phyloP scores from a whole-genome alignment of 2,888 invertebrate species.

The Syrphus vitripennis region DNA sequence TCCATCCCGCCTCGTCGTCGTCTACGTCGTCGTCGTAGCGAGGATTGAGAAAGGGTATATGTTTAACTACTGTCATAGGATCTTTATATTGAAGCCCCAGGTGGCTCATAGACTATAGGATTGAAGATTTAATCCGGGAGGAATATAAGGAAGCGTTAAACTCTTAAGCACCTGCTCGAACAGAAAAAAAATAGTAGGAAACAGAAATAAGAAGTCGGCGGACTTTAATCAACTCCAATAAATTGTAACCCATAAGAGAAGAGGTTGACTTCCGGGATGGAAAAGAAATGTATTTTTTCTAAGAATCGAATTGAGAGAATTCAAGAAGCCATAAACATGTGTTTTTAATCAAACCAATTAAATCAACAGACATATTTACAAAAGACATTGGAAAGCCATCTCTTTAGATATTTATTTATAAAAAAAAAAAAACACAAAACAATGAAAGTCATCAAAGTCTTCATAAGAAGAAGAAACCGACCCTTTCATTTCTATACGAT shows the following conservation, averaged over 20 bases:
- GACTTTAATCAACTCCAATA: constrained; percentile 51
- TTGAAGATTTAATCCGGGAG: constrained; percentile 25
- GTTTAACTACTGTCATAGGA: background rate
- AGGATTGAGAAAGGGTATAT: constrained; percentile 6
- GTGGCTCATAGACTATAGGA: constrained; percentile 18
- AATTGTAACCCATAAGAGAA: background rate
- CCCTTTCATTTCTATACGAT: background rate
- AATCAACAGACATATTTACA: constrained; percentile 41
- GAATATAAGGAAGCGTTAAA: constrained; percentile 25
- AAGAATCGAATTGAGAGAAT: constrained; percentile 10
- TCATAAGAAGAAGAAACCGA: constrained; percentile 22
- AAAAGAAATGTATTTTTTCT: constrained; percentile 7
- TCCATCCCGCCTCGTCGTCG: background rate
- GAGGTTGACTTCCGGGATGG: constrained; percentile 22
- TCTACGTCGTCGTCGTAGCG: too few relatives aligned
- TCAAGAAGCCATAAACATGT: constrained; percentile 58
- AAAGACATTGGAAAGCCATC: constrained; percentile 27
- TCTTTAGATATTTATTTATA: background rate
- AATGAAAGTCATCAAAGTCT: constrained; percentile 26
- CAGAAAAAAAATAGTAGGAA: background rate
- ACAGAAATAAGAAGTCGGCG: background rate
- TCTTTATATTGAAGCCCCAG: constrained; percentile 23
- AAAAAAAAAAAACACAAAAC: background rate
- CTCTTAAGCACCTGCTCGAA: constrained; percentile 37
- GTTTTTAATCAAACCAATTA: constrained; percentile 65